A percentile compares a stretch with the other conserved stretches of the same genome.
Conservation (phyloP, 2,113 vertebrate genomes). For the Toxotes jaculatrix region DNA sequence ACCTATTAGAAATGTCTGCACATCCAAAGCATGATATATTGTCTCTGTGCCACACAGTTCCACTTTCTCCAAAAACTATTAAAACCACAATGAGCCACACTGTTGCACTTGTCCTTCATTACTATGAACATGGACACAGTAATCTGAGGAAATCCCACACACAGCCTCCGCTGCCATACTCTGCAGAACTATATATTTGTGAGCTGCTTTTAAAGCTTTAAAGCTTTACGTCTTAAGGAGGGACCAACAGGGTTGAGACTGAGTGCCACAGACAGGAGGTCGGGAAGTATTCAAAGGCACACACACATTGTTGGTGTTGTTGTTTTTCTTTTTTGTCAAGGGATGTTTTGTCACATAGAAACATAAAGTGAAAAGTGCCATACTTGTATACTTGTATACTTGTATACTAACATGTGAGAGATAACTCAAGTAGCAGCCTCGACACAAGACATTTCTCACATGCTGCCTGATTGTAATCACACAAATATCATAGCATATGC, state of each 20-base stretch:
- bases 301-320: not conserved
- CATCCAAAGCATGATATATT: not conserved
- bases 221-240: no score
- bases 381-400: no score
- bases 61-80: not conserved
- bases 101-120: not conserved
- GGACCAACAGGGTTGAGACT: no score
- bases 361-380: not conserved
- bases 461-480: conserved; percentile 22
- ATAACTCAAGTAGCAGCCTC: not conserved
- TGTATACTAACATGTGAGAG: not conserved
- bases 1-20: not conserved
- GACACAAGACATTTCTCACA: conserved; percentile 9
- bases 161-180: not conserved
- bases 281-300: not conserved
- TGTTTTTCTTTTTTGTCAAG: no score
- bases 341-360: no score
- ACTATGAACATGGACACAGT: not conserved
- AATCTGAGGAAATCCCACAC: not conserved
- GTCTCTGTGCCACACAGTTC: not conserved
- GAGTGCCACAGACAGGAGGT: no score
- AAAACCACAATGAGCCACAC: not conserved
- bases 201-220: no score
- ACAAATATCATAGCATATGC: conserved; percentile 34
- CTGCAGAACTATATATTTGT: not conserved